Conservation (phyloP, 2,888 invertebrate genomes). For the Schizotus pectinicornis region DNA sequence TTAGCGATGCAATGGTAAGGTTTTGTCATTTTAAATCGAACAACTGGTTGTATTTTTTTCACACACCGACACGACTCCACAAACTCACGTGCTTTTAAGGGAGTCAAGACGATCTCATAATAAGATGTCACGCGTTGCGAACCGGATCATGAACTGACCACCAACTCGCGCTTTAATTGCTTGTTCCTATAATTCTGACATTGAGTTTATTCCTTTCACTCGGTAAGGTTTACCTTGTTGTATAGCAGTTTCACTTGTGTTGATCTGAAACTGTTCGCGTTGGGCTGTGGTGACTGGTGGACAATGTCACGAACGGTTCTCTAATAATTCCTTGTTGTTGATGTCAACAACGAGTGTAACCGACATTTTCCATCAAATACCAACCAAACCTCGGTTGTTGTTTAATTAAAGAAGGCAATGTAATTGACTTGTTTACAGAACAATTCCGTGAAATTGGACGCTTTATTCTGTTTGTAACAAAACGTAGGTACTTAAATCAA, state of each 20-base stretch:
- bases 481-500: too few relatives aligned
- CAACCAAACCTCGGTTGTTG: neutral
- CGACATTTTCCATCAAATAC: neutral
- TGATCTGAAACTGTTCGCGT: neutral
- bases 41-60: too few relatives aligned
- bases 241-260: constrained; percentile 20
- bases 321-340: too few relatives aligned
- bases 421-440: constrained; percentile 15
- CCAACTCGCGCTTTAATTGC: constrained; percentile 25
- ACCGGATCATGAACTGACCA: neutral
- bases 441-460: constrained; percentile 9
- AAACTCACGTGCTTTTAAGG: too few relatives aligned
- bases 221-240: constrained; percentile 27
- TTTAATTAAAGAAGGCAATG: neutral
- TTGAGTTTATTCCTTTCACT: constrained; percentile 33
- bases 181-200: constrained; percentile 28
- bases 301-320: too few relatives aligned
- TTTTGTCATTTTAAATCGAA: too few relatives aligned
- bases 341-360: neutral
- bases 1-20: too few relatives aligned
- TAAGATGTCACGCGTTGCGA: too few relatives aligned
- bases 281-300: too few relatives aligned
- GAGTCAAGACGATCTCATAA: too few relatives aligned
- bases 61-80: too few relatives aligned
- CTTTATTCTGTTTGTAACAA: neutral